phyloP scores from a whole-genome alignment of 1,140 invertebrate species.

The Odontomachus brunneus region DNA sequence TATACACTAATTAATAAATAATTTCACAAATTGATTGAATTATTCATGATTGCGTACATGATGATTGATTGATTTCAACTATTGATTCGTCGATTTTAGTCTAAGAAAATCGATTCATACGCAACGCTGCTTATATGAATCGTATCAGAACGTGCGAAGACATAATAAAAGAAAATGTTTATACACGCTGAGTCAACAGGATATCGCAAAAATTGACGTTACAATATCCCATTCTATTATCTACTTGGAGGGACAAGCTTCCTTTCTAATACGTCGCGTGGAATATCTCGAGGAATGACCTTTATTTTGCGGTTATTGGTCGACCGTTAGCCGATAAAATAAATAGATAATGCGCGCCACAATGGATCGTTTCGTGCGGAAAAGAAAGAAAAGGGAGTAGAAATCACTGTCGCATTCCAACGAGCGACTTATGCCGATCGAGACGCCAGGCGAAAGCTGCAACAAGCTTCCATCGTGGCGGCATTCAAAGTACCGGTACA shows the following conservation, averaged over 20 bases:
- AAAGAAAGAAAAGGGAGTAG: slow-evolving; percentile 53
- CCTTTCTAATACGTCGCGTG: background rate
- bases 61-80: too few relatives aligned
- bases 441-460: slow-evolving; percentile 56
- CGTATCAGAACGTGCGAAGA: background rate
- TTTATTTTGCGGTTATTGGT: background rate
- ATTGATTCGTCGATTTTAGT: too few relatives aligned
- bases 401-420: slow-evolving; percentile 61
- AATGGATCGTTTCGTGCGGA: background rate
- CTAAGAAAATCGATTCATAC: too few relatives aligned
- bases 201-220: background rate
- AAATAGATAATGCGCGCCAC: slow-evolving; percentile 17
- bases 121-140: too few relatives aligned
- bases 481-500: slow-evolving; percentile 58
- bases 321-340: background rate
- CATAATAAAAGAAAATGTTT: background rate
- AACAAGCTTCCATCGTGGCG: slow-evolving; percentile 57
- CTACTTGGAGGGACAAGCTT: background rate
- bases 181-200: background rate
- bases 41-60: too few relatives aligned
- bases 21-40: too few relatives aligned
- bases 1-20: too few relatives aligned
- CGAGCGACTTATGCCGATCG: slow-evolving; percentile 61
- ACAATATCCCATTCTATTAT: slow-evolving; percentile 2
- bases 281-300: background rate